Conservation (phyloP, 2,797 vertebrate genomes). For the Enteromius treurensis region DNA sequence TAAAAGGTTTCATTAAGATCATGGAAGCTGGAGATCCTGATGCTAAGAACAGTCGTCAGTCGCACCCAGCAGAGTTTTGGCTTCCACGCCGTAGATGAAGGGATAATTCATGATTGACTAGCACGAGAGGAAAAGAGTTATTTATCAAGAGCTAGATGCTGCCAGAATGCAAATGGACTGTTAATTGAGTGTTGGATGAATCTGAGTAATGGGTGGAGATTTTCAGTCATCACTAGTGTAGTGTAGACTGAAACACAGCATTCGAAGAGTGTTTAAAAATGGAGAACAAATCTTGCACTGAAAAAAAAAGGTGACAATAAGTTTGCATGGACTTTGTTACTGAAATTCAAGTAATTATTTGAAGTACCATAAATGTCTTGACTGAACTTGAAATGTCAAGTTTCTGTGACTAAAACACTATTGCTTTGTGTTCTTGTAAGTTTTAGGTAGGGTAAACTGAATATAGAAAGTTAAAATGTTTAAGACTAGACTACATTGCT, state of each 20-base stretch:
- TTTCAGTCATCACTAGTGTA: slow-evolving; percentile 75
- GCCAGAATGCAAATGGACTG: slow-evolving; percentile 79
- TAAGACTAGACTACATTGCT: not conserved
- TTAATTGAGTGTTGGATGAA: slow-evolving; percentile 79
- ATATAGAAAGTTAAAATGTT: not conserved
- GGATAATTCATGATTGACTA: slow-evolving; percentile 80
- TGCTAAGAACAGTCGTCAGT: slow-evolving; percentile 52
- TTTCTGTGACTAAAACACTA: not conserved
- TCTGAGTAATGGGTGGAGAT: slow-evolving; percentile 76
- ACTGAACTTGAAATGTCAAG: not conserved
- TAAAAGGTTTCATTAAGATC: slow-evolving; percentile 47
- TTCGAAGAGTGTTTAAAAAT: not conserved
- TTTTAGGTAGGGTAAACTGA: not conserved
- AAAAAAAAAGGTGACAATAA: not conserved
- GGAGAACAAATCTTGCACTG: not conserved
- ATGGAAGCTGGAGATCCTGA: slow-evolving; percentile 52
- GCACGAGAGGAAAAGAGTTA: slow-evolving; percentile 69
- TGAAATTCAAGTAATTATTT: not conserved
- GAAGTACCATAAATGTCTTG: not conserved
- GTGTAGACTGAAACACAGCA: slow-evolving; percentile 49
- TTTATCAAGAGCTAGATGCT: slow-evolving; percentile 73
- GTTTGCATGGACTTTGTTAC: not conserved
- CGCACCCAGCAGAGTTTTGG: slow-evolving; percentile 52
- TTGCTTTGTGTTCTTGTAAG: not conserved
- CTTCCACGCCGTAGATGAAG: slow-evolving; percentile 61